Evolutionary conservation across 2,888 invertebrate genomes (phyloP).

Genomic region (Drosophila birchii): DNA sequence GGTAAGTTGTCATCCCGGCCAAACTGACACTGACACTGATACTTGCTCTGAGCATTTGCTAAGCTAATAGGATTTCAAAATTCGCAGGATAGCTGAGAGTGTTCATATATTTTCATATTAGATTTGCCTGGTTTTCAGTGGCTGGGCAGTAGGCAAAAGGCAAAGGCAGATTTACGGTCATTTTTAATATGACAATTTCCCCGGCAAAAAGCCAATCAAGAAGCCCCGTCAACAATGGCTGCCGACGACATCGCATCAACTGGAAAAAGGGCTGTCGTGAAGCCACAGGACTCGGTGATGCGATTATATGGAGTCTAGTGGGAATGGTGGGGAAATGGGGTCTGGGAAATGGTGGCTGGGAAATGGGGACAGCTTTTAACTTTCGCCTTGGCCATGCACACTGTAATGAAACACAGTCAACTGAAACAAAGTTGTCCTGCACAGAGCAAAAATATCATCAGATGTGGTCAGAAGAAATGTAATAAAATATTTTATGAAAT

Average conservation of each 20-base stretch:
- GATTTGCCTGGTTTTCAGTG: slow-evolving; percentile 34
- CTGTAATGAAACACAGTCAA: slow-evolving; percentile 30
- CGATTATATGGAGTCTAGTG: slow-evolving; percentile 49
- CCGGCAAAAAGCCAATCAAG: slow-evolving; percentile 59
- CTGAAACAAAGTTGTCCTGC: slow-evolving; percentile 56
- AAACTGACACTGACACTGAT: slow-evolving; percentile 11
- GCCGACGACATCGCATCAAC: slow-evolving; percentile 34
- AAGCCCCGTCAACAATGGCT: slow-evolving; percentile 49
- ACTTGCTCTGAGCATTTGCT: slow-evolving; percentile 14
- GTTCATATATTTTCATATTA: slow-evolving; percentile 52
- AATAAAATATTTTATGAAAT: neutral
- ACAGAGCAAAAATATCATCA: slow-evolving; percentile 9
- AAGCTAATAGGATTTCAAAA: slow-evolving; percentile 20
- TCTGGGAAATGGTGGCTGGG: neutral
- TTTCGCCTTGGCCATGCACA: slow-evolving; percentile 51
- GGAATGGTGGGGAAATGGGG: neutral
- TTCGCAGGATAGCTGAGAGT: slow-evolving; percentile 3
- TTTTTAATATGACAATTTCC: slow-evolving; percentile 61
- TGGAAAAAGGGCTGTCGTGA: slow-evolving; percentile 52
- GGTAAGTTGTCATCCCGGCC: slow-evolving; percentile 14
- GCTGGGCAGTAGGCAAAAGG: slow-evolving; percentile 4
- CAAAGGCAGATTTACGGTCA: slow-evolving; percentile 24
- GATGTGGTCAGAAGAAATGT: slow-evolving; percentile 3
- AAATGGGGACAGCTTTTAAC: slow-evolving; percentile 44
- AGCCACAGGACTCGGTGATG: slow-evolving; percentile 58